A percentile compares a stretch with the other conserved stretches of the same genome.
These are phyloP conservation scores for Scaptomyza flava DNA, from an alignment of 2,888 invertebrate genomes.

Conservation along the genomic window DNA sequence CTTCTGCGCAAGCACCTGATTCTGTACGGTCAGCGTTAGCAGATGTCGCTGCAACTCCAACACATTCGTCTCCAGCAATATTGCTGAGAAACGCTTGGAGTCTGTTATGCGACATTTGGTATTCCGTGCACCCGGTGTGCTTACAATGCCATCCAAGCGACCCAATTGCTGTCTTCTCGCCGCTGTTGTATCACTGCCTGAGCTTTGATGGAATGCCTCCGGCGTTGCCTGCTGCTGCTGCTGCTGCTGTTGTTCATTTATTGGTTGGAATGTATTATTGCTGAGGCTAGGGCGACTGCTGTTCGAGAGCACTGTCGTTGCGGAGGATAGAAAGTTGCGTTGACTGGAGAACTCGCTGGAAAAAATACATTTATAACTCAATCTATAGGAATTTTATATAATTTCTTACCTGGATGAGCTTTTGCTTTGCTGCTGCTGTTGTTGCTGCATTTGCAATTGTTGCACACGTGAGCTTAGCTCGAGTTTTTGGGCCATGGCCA, in stretches of 20 bases:
- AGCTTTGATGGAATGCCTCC: constrained; percentile 82
- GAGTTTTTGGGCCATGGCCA: constrained; percentile 86
- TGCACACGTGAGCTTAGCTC: constrained; percentile 87
- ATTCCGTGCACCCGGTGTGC: constrained; percentile 86
- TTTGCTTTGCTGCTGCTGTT: constrained; percentile 76
- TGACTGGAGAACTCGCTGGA: constrained; percentile 81
- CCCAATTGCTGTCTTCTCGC: constrained; percentile 84
- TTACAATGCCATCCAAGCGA: constrained; percentile 89
- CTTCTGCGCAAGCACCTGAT: constrained; percentile 91
- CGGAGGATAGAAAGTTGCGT: constrained; percentile 82
- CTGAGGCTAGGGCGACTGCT: constrained; percentile 66
- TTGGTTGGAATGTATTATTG: constrained; percentile 77
- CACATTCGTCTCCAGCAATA: constrained; percentile 92
- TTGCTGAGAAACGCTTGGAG: constrained; percentile 91
- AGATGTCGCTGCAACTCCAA: constrained; percentile 93
- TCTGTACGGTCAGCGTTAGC: constrained; percentile 91
- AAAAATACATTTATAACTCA: background rate
- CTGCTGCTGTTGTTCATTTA: constrained; percentile 30
- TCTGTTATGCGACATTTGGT: constrained; percentile 89
- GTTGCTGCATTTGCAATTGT: constrained; percentile 85
- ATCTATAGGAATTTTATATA: no score
- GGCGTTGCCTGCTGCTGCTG: constrained; percentile 48
- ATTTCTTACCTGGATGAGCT: constrained; percentile 81
- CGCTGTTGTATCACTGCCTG: constrained; percentile 76
- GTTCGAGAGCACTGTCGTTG: constrained; percentile 80